A percentile compares a stretch with the other conserved stretches of the same genome.
Conservation (phyloP, 2,113 vertebrate genomes). For the Myrmophylax atrothorax region DNA sequence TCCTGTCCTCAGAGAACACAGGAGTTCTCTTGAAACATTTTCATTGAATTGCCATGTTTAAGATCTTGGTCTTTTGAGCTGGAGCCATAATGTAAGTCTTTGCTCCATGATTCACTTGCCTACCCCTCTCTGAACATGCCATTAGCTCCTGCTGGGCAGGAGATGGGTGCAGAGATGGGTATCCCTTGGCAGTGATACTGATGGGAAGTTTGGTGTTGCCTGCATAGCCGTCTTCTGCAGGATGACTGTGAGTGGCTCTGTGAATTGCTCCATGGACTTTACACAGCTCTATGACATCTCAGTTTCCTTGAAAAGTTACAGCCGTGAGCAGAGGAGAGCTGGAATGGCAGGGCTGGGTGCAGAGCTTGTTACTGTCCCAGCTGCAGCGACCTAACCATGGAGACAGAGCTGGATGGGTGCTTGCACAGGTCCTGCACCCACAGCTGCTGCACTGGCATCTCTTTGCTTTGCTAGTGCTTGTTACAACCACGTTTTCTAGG, state of each 20-base stretch:
- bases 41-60: background rate
- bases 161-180: background rate
- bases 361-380: background rate
- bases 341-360: background rate
- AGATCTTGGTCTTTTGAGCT: background rate
- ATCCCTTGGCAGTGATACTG: background rate
- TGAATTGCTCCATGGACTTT: background rate
- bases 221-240: background rate
- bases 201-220: accelerated
- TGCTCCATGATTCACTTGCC: background rate
- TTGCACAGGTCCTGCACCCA: background rate
- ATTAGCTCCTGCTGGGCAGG: background rate
- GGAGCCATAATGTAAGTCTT: background rate
- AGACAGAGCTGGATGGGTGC: background rate
- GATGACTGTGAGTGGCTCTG: background rate
- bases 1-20: no score
- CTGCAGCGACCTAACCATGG: background rate
- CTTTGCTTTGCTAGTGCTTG: background rate
- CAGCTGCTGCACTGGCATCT: background rate
- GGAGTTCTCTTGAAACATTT: background rate
- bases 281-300: background rate
- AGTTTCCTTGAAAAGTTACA: background rate
- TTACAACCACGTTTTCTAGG: background rate
- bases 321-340: background rate
- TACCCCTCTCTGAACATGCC: background rate